These are phyloP conservation scores for Echeneis naucrates DNA, from an alignment of 2,797 vertebrate genomes.

Conservation along the genomic window DNA sequence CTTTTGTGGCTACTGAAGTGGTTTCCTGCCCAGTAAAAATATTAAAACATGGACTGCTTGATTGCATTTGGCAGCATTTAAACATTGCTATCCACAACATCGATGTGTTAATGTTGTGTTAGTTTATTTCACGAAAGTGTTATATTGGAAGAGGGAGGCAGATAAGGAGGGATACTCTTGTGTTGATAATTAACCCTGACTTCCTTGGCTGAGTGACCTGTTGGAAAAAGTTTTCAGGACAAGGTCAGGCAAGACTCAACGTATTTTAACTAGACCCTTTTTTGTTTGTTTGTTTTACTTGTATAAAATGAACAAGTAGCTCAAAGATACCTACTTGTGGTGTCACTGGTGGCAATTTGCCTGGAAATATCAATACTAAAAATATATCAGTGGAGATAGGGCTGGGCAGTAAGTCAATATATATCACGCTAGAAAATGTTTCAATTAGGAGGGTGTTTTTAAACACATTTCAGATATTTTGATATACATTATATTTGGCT, in stretches of 20 bases:
- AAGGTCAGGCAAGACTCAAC: neutral
- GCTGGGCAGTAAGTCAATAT: too few relatives aligned
- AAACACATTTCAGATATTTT: too few relatives aligned
- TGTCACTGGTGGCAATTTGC: neutral
- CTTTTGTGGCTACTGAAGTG: neutral
- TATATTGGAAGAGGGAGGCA: neutral
- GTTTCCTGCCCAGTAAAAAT: too few relatives aligned
- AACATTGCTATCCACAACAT: too few relatives aligned
- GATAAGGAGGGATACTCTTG: neutral
- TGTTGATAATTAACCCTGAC: conserved; percentile 1
- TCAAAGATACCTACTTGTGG: neutral
- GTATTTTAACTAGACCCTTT: neutral
- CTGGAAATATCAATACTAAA: neutral
- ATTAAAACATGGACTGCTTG: too few relatives aligned
- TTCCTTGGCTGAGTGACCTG: neutral
- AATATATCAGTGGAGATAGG: neutral
- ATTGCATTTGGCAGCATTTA: too few relatives aligned
- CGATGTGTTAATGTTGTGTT: too few relatives aligned
- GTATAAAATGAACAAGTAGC: neutral
- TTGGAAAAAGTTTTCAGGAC: conserved; percentile 14
- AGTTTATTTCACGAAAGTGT: conserved; percentile 7
- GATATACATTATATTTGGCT: too few relatives aligned
- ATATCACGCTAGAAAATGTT: too few relatives aligned
- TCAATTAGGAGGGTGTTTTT: too few relatives aligned
- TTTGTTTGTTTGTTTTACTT: neutral